Base-by-base conservation (phyloP, 1,140 invertebrate genomes). In the Proctacanthus coquilletti region DNA sequence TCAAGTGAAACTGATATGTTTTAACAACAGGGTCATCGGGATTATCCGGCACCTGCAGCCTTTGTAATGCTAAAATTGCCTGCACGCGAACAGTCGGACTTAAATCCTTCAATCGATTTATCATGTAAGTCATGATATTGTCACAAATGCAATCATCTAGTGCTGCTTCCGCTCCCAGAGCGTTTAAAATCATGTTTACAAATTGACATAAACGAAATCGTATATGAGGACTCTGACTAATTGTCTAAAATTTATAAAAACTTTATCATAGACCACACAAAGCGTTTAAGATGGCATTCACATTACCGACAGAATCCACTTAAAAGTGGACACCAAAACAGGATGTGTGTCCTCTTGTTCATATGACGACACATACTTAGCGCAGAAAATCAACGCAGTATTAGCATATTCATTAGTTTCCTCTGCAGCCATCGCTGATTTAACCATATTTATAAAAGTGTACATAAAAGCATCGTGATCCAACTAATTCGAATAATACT, bases 21-120 rank as follows among this genome's bases (percentile, higher is more conserved):
- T 75, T 70, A 4, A 85, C 78, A 1, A 91, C 75, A 10, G 73
- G 72, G 62, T 87, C 88, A 34, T 76, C 64, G 11, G 73, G 68
- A 49, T 84, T 73, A 18, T 65, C 63, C 0, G 85, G 85, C 46
- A 84, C 77, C 59, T 91, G 86, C 3, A 91, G 63, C 25, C 84
- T 65, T 15, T 77, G 70, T 13, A 91, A 61, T n/a, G 84, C 84
- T 19, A 74, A 51, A 1, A 86, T 75, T 11, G 85, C 84, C 50
- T 86, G 76, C 23, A 75, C 72, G 27, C 85, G 63, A 1, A 89
- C 80, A 42, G 72, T 70, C 4, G 79, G 67, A 27, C 50, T 37
- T 6, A 51, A 35, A 33, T 66, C 66, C 45, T 69, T 59, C 4
- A 82, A 60, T 21, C 79, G 52, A 18, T 75, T 68, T 6, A 77